Evolutionary conservation across 1,140 invertebrate species (phyloP).

Genomic region (Platyscapa corneri): DNA sequence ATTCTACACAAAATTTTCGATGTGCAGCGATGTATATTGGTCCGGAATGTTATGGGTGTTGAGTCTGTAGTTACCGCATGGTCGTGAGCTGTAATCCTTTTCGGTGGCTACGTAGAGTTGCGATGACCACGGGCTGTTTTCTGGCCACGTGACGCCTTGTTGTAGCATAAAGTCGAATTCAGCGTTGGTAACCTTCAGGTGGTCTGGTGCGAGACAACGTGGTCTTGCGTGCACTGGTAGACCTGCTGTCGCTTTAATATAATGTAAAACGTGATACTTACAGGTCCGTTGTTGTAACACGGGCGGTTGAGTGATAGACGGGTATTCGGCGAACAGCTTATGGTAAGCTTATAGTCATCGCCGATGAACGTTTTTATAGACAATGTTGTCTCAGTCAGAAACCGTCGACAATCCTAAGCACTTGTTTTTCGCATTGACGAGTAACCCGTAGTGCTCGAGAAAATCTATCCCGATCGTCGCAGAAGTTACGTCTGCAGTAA

Average conservation of each 20-base stretch:
- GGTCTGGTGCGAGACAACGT: constrained; percentile 13
- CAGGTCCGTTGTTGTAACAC: no score
- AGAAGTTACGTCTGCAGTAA: constrained; percentile 40
- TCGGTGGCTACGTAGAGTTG: not conserved
- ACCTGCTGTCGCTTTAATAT: constrained; percentile 21
- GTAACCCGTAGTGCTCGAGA: constrained; percentile 39
- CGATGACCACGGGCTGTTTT: not conserved
- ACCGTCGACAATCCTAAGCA: not conserved
- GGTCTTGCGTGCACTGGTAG: not conserved
- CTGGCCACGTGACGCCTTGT: not conserved
- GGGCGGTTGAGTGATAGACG: constrained; percentile 34
- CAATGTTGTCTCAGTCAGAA: not conserved
- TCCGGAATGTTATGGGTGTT: not conserved
- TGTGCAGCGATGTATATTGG: not conserved
- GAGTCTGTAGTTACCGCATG: not conserved
- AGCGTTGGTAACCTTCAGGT: not conserved
- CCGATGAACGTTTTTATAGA: constrained; percentile 9
- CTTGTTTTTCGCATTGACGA: constrained; percentile 32
- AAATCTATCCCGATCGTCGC: constrained; percentile 54
- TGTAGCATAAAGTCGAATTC: not conserved
- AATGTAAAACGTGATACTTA: no score
- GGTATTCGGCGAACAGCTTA: constrained; percentile 20
- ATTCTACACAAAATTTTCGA: not conserved
- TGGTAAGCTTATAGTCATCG: constrained; percentile 25
- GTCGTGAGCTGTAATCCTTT: not conserved